These are phyloP conservation scores for Eclectus roratus DNA, from an alignment of 2,113 vertebrate genomes.

Conservation along the genomic window DNA sequence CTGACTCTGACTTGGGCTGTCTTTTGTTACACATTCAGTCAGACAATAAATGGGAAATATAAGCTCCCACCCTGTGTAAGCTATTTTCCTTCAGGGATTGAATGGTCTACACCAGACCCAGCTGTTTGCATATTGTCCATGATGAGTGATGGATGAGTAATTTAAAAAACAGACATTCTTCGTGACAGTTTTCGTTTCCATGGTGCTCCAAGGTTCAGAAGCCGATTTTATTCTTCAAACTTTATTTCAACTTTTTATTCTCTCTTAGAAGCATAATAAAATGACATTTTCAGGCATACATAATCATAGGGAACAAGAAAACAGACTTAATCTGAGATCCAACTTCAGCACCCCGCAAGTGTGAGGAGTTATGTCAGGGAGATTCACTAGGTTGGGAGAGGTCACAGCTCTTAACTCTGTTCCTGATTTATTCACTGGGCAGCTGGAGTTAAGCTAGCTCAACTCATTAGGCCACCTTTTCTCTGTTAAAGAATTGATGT, in stretches of 20 bases:
- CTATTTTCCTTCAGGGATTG: conserved; percentile 8
- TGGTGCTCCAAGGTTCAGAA: not conserved
- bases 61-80: not conserved
- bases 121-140: conserved; percentile 24
- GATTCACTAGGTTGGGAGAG: not conserved
- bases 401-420: not conserved
- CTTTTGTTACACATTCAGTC: conserved; percentile 19
- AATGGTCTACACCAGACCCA: not conserved
- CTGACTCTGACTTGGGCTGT: not conserved
- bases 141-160: not conserved
- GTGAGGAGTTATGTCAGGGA: not conserved
- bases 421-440: not conserved
- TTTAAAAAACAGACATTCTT: conserved; percentile 26
- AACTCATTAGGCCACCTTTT: not conserved
- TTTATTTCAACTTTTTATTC: conserved; percentile 20
- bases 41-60: conserved; percentile 10
- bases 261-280: conserved; percentile 1
- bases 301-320: not conserved
- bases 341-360: not conserved
- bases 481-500: not conserved
- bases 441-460: not conserved
- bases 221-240: not conserved
- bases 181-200: not conserved
- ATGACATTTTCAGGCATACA: not conserved
- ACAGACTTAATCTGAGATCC: not conserved